Base-by-base conservation (phyloP, 2,113 vertebrate genomes). In the Cyprinodon variegatus region DNA sequence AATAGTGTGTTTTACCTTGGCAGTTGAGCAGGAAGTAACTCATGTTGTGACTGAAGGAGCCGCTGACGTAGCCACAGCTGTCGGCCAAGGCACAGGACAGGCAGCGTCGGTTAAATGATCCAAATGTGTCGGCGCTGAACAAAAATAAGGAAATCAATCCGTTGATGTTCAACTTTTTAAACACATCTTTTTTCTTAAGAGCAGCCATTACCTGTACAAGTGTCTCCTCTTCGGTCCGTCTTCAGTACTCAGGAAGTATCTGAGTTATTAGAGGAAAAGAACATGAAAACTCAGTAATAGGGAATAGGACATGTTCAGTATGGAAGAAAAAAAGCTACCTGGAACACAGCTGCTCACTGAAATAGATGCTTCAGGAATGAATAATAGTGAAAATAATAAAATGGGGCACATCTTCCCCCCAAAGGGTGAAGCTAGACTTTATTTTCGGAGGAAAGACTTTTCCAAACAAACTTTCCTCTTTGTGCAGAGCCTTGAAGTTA, bases 181-280 rank as follows among this genome's bases (percentile, higher is more conserved):
- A n/a, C 0, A 46, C 0, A 14, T 20, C 13, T 22, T 37, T 38
- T 48, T 4, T 11, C 45, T 3, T 1, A 3, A 2, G 22, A 65
- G 11, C 4, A 3, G 65, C 68, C 6, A 0, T 72, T 74, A 99
- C 98, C 97, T 99, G 94, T 98, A 99, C 61, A 99, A 92, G 37
- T 99, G 97, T n/a, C 96, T 89, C 53, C 95, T 91, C 65, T 94
- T 96, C 0, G 97, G 96, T 14, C 95, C 92, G 29, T 98, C 97
- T 83, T 99, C 98, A 0, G 97, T 99, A 93, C 97, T 98, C 83
- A 98, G 83, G 88, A 98, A 99, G 79, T 98, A 99, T 90, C 98
- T 99, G 38, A 61, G 48, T 41, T 3, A 50, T 68, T 0, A 41
- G 0, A 43, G 41, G 7, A 41, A 37, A n/a, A 68, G 4, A 38